Evolutionary conservation across 2,797 vertebrate species (phyloP), one percentile per base, ranked within the genome.

Genomic region (Lepus oiostolus): DNA sequence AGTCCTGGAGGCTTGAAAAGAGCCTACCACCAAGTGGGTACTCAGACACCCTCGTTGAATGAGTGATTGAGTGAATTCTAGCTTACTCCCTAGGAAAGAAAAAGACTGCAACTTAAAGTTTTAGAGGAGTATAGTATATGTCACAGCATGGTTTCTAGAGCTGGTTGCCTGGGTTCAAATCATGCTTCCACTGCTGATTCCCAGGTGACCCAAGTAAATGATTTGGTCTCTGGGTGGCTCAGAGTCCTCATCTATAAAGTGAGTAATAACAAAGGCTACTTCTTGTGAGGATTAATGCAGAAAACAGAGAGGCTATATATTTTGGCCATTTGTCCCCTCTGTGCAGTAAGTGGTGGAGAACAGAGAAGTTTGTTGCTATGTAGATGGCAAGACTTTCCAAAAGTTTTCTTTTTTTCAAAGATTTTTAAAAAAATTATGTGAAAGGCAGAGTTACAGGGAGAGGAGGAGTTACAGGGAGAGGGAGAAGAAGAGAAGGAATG

Each of bases 21-120:
- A 50, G 19, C 4, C 58, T 19, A n/a, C 22, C 24, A 30, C 14
- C 47, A 21, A 30, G 11, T 14, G 21, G 79, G 26, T 80, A 62
- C 65, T 93, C 42, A 28, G 13, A 30, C 1, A 70, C 82, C 42
- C 8, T 84, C 87, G 35, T 22, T 70, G 67, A 93, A 81, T 70
- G 11, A 87, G 85, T 76, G 67, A 6, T 21, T 58, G 54, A 81
- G 70, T 81, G 13, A 84, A 84, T 89, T 74, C 54, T 84, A 86
- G 11, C 11, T 88, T 42, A 82, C 30, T 89, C 3, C 71, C 11
- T 63, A 85, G 58, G 47, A 94, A 87, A 72, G 54, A 60, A 82
- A 92, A 85, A 79, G 5, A 85, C 70, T 62, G 77, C 19, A 35
- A n/a, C 54, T 72, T 88, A 70, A 93, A 93, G 60, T 10, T 70